Evolutionary conservation across 92 coral and sea anemone species (phyloP).

Genomic region (Siderastrea radians): DNA sequence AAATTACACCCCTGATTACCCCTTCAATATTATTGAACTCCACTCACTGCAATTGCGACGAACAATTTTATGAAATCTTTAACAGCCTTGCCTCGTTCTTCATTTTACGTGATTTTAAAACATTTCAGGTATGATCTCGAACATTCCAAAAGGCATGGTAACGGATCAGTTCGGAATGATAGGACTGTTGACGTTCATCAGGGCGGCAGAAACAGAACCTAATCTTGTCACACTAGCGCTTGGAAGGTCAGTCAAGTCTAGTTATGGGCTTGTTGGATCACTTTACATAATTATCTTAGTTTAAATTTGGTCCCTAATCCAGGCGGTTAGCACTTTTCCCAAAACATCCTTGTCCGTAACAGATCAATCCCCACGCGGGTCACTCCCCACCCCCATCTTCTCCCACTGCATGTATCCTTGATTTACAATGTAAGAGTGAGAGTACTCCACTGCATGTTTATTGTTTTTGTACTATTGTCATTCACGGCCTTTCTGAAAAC

Average conservation of each 20-base stretch:
- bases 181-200: conserved; percentile 95
- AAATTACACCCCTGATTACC: no score
- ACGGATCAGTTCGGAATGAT: conserved; percentile 99
- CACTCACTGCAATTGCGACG: not conserved
- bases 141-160: conserved; percentile 99
- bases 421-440: no score
- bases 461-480: no score
- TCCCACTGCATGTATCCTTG: no score
- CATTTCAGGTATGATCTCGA: conserved; percentile 89
- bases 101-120: not conserved
- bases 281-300: no score
- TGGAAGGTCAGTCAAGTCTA: conserved; percentile 76
- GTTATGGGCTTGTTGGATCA: not conserved
- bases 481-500: no score
- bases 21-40: not conserved
- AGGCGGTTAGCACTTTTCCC: no score
- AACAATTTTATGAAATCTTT: not conserved
- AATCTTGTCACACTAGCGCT: conserved; percentile 95
- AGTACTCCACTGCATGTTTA: no score
- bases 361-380: no score
- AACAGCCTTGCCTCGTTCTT: not conserved
- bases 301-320: no score
- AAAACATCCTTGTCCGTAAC: no score
- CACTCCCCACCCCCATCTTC: no score
- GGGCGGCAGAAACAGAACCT: conserved; percentile 99